A percentile compares a stretch with the other conserved stretches of the same genome.
Evolutionary conservation across 2,113 vertebrate genomes (phyloP).

Genomic region (Sinocyclocheilus grahami): DNA sequence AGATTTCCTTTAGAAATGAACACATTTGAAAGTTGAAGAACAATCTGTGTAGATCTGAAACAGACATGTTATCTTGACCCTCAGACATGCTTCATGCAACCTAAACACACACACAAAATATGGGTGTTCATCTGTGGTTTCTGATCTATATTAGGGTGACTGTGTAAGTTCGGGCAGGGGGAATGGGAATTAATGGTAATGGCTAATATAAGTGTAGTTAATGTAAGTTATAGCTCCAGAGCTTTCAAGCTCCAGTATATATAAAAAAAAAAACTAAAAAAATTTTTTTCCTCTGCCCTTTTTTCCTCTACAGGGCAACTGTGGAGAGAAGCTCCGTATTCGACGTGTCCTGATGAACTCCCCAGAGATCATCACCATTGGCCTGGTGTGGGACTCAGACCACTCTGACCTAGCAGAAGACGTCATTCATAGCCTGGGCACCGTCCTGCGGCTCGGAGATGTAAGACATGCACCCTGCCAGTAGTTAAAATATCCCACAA

Average conservation of each 20-base stretch:
- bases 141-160: background rate
- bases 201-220: background rate
- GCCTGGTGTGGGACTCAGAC: slow-evolving; percentile 95
- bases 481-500: background rate
- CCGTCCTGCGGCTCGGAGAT: slow-evolving; percentile 91
- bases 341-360: slow-evolving; percentile 94
- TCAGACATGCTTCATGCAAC: background rate
- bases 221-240: too few species aligned
- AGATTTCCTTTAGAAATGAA: background rate
- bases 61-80: slow-evolving; percentile 2
- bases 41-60: background rate
- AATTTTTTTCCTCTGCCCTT: background rate
- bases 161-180: background rate
- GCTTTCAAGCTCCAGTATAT: background rate
- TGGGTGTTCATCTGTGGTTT: slow-evolving; percentile 9
- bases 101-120: slow-evolving; percentile 6
- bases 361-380: slow-evolving; percentile 95
- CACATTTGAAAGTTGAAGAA: background rate
- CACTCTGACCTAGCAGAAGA: slow-evolving; percentile 95
- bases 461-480: slow-evolving; percentile 70
- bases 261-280: too few species aligned
- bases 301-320: slow-evolving; percentile 83
- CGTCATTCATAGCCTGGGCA: slow-evolving; percentile 94
- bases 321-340: slow-evolving; percentile 91
- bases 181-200: background rate